Percentiles rank a stretch among this genome's conserved stretches.
These are phyloP conservation scores for Galleria mellonella DNA, from an alignment of 1,140 invertebrate genomes.

Conservation along the genomic window DNA sequence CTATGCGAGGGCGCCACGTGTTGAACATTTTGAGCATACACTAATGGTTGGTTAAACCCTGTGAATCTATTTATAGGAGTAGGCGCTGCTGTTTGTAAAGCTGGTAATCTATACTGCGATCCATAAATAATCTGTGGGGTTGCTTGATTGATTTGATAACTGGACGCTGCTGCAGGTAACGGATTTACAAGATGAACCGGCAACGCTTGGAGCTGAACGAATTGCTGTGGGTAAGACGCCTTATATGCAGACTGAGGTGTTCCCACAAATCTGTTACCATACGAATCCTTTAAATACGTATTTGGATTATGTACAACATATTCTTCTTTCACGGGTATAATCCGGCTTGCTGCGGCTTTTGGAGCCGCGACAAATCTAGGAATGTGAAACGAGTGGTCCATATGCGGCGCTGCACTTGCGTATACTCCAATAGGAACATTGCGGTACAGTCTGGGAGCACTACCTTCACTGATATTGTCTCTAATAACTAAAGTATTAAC, in stretches of 20 bases:
- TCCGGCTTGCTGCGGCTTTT: constrained; percentile 19
- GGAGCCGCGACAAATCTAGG: constrained; percentile 30
- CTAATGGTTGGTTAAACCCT: constrained; percentile 22
- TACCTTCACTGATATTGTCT: constrained; percentile 45
- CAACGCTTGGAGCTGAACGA: constrained; percentile 50
- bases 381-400: constrained; percentile 44
- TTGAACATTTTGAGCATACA: constrained; percentile 25
- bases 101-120: constrained; percentile 27
- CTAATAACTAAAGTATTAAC: constrained; percentile 17
- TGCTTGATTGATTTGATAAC: constrained; percentile 34
- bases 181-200: constrained; percentile 56
- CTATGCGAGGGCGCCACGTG: constrained; percentile 18
- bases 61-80: constrained; percentile 21
- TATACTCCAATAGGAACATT: constrained; percentile 45
- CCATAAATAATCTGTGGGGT: constrained; percentile 39
- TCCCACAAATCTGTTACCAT: constrained; percentile 47
- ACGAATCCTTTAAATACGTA: constrained; percentile 51
- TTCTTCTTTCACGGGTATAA: constrained; percentile 40
- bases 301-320: constrained; percentile 37
- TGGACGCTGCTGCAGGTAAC: constrained; percentile 33
- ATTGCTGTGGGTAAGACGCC: constrained; percentile 49
- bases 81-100: constrained; percentile 25
- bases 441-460: constrained; percentile 44
- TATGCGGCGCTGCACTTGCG: constrained; percentile 48
- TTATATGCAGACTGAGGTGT: constrained; percentile 42